Evolutionary conservation across 2,888 invertebrate species (phyloP).

Genomic region (Andrena praecox): DNA sequence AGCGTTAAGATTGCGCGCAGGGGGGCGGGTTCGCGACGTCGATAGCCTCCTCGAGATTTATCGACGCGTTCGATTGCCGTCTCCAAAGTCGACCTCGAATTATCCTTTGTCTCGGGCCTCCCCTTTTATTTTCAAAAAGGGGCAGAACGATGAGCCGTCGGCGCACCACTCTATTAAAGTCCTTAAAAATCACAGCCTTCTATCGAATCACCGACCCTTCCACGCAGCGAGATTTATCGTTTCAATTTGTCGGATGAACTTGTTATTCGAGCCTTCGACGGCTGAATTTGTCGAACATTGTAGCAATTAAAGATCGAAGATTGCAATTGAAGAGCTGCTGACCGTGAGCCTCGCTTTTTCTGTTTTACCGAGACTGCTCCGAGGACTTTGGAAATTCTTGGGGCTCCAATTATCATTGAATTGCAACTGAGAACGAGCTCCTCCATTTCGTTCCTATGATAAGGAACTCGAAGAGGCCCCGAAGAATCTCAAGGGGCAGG

Average conservation of each 20-base stretch:
- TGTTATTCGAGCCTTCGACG: neutral
- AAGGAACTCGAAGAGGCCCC: neutral
- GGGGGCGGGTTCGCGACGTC: conserved; percentile 28
- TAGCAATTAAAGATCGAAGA: neutral
- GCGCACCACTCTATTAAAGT: conserved; percentile 39
- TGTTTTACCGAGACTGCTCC: neutral
- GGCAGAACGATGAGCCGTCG: neutral
- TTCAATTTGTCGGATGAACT: conserved; percentile 25
- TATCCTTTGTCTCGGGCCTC: conserved; percentile 37
- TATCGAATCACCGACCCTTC: neutral
- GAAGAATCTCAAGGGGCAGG: neutral
- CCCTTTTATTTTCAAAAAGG: neutral
- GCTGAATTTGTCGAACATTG: neutral
- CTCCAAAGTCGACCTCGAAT: conserved; percentile 52
- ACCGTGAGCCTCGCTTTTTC: neutral
- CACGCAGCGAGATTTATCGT: conserved; percentile 36
- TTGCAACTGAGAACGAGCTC: neutral
- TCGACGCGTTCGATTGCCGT: conserved; percentile 63
- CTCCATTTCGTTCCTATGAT: neutral
- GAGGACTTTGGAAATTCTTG: neutral
- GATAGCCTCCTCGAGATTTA: conserved; percentile 56
- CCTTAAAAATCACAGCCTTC: neutral
- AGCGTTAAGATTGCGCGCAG: conserved; percentile 36
- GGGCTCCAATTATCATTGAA: neutral
- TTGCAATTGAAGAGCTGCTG: neutral